phyloP scores from a whole-genome alignment of 2,113 vertebrate species.

The Ptyas mucosa region DNA sequence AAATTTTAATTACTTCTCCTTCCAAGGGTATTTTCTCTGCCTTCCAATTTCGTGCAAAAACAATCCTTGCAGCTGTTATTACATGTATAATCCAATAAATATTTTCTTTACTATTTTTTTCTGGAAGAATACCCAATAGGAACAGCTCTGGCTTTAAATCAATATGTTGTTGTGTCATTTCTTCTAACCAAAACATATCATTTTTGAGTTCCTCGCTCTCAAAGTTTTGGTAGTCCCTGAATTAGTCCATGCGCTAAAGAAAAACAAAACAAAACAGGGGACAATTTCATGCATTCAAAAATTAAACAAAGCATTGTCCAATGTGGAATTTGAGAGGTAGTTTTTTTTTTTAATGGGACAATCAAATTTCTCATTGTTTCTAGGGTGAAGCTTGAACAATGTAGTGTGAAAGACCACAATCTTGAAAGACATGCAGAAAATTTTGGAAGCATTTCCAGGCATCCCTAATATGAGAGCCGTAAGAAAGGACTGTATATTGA shows the following conservation, averaged over 20 bases:
- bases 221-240: not conserved
- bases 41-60: no score
- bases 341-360: not conserved
- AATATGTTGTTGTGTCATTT: no score
- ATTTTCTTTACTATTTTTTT: no score
- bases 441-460: not conserved
- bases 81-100: no score
- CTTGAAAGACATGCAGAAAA: not conserved
- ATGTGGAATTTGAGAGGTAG: not conserved
- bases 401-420: not conserved
- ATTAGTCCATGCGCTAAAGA: not conserved
- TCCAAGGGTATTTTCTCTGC: no score
- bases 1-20: no score
- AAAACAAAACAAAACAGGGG: not conserved
- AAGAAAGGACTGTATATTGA: not conserved
- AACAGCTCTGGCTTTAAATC: no score
- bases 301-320: not conserved
- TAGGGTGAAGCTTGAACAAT: not conserved
- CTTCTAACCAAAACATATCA: not conserved
- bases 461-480: not conserved
- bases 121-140: no score
- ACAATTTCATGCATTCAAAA: not conserved
- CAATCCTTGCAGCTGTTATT: no score
- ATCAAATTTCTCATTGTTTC: not conserved
- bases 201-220: not conserved